Base-by-base conservation (phyloP, 2,888 invertebrate species). In the Chymomyza procnemis region DNA sequence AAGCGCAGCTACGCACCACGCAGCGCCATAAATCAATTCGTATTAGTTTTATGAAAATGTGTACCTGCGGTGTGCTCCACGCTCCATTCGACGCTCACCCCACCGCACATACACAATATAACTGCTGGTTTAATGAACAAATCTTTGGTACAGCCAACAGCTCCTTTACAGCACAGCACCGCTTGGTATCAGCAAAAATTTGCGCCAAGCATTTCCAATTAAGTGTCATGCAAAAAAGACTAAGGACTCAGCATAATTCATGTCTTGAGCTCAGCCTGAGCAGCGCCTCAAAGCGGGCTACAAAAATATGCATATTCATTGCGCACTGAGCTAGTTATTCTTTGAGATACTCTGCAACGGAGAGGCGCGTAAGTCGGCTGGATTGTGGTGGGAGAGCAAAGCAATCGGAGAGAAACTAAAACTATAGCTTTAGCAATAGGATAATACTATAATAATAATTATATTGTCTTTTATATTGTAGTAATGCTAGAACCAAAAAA, bases 31-130 rank as follows among this genome's bases (percentile, higher is more conserved):
- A 89, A 89, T 89, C 89, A 89, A 89, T 90, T 89, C 89, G 89
- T 89, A 89, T 89, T 89, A 89, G 89, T 90, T 90, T 90, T 89
- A 89, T 88, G 87, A 88, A 41, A 89, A 89, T 88, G 89, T 89
- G 88, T 89, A 89, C 89, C 89, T 89, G 88, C 88, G 88, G 89
- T 87, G 87, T 80, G 74, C 66, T 65, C 34, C 71, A 66, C 57
- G 67, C 65, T 72, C 21, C 18, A 16, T 50, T n/a, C n/a, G n/a
- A n/a, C n/a, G n/a, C n/a, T n/a, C n/a, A 50, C 1, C 50, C 18
- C 16, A 18, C 18, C 16, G 18, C 3, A 2, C 52, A 16, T 21
- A 16, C 18, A 18, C 69, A 69, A 1, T 6, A 30, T 21, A 9
- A 61, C 64, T 72, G 68, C 52, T 74, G 82, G 75, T 85, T 85